Base-by-base conservation (phyloP, 2,888 invertebrate species). In the Nemotelus nigrinus region DNA sequence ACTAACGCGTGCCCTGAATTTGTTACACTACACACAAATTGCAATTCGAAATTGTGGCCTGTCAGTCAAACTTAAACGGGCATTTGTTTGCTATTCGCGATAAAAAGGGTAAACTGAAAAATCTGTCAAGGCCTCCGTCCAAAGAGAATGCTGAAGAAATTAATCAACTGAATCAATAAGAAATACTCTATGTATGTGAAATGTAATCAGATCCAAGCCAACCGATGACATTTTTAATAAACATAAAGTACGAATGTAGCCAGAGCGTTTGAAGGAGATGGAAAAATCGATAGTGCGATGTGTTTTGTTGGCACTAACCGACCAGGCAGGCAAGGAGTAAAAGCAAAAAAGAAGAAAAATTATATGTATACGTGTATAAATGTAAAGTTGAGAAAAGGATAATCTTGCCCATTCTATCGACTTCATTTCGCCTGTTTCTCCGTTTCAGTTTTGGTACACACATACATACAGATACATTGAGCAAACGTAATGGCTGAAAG, bases 281-380 rank as follows among this genome's bases (percentile, higher is more conserved):
- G 74, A 72, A 77, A 79, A 79, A 79, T 79, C 79, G 77, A 79
- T 77, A 79, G 77, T 79, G 68, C 77, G 77, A 77, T 77, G 79
- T 76, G 50, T 77, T 79, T 79, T 71, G 74, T 72, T 68, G 67
- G 63, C 63, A 57, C 60, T 74, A 60, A 53, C 70, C 55, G 41
- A 70, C 70, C 50, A 70, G 60, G 25, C 25, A 25, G 25, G 39
- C 70, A 53, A 70, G 55, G 70, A 70, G 39, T 43, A 55, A 70
- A 48, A 63, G 25, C 25, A 10, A 72, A 53, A 58, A 58, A 48
- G 63, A 60, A 60, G 48, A 39, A 47, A 48, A 70, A 70, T 70
- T 70, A 70, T 70, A 70, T 70, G 55, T 65, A 71, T 71, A 58
- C 48, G 65, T 50, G 45, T 53, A 77, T 75, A 75, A 79, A 78